Conservation (phyloP, 2,888 invertebrate species). For the Lasioglossum figueresi region DNA sequence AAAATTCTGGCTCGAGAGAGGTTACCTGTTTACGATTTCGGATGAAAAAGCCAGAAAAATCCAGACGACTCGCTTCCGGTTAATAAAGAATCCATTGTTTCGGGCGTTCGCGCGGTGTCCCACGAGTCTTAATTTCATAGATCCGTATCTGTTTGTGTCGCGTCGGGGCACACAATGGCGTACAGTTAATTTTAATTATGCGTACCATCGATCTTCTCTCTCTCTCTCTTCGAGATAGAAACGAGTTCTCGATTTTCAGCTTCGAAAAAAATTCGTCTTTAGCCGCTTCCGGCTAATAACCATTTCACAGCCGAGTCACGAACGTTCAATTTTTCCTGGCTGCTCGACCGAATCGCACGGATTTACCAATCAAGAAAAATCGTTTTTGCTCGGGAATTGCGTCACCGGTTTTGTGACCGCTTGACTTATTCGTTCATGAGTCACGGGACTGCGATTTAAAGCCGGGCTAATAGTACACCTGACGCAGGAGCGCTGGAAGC, state of each 20-base stretch:
- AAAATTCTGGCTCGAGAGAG: background rate
- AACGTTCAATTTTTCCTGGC: background rate
- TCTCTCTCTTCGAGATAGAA: background rate
- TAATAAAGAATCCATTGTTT: slow-evolving; percentile 22
- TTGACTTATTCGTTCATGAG: background rate
- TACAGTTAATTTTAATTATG: slow-evolving; percentile 17
- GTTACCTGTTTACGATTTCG: background rate
- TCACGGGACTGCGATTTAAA: background rate
- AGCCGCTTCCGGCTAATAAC: background rate
- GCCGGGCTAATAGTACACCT: background rate
- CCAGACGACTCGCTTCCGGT: slow-evolving; percentile 17
- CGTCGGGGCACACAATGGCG: background rate
- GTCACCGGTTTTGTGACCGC: background rate
- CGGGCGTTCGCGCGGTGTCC: background rate
- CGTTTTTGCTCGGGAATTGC: background rate
- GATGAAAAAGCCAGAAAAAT: background rate
- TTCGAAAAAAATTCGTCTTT: background rate
- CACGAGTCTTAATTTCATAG: slow-evolving; percentile 28
- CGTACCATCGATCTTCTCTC: background rate
- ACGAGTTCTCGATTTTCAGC: background rate
- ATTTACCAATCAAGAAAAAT: slow-evolving; percentile 14
- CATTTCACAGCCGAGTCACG: background rate
- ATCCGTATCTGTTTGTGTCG: slow-evolving; percentile 7
- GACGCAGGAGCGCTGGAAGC: background rate
- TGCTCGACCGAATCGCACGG: slow-evolving; percentile 9